Evolutionary conservation across 2,797 vertebrate species (phyloP).

Genomic region (Spinibarbus caldwelli): DNA sequence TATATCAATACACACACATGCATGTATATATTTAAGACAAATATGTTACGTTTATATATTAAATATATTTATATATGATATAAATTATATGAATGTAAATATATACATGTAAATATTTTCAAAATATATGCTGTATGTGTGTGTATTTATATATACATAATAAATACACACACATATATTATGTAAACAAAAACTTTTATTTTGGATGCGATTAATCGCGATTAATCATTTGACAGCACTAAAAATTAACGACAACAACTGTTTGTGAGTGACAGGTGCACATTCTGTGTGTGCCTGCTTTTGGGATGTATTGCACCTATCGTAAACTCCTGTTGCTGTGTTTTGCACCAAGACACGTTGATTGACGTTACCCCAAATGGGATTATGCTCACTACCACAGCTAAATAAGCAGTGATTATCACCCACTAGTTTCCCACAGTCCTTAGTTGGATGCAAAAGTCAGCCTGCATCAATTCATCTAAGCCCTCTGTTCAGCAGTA

Average conservation of each 20-base stretch:
- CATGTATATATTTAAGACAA: too few species aligned
- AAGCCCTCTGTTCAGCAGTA: conserved; percentile 44
- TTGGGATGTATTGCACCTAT: background rate
- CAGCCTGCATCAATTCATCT: conserved; percentile 22
- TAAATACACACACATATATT: too few species aligned
- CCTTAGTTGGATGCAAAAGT: conserved; percentile 6
- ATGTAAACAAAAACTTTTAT: too few species aligned
- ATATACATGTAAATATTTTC: too few species aligned
- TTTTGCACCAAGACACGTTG: background rate
- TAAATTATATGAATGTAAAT: too few species aligned
- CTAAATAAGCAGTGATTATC: background rate
- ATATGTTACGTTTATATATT: too few species aligned
- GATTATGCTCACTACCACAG: background rate
- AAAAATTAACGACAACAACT: background rate
- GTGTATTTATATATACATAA: too few species aligned
- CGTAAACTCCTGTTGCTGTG: background rate
- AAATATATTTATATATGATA: too few species aligned
- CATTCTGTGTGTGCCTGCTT: background rate
- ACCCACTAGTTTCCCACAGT: conserved; percentile 37
- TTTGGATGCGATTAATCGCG: too few species aligned
- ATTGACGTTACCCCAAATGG: background rate
- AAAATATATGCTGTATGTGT: too few species aligned
- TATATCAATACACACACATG: too few species aligned
- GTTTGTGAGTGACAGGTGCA: background rate
- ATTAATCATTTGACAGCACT: too few species aligned